These are phyloP conservation scores for Euleptes europaea DNA, from an alignment of 2,113 vertebrate species.

Conservation along the genomic window DNA sequence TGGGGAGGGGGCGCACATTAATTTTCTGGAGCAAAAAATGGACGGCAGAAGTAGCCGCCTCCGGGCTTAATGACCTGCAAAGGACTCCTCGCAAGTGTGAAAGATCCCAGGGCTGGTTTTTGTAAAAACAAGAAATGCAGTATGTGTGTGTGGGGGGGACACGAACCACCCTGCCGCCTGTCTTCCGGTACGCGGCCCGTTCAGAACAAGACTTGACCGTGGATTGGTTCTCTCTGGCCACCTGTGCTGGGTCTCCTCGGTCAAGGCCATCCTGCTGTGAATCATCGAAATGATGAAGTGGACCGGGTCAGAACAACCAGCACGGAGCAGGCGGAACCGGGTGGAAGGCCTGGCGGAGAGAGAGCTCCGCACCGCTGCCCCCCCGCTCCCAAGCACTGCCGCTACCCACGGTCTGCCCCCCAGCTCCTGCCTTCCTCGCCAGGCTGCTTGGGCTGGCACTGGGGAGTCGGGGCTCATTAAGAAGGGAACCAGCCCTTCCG, in stretches of 20 bases:
- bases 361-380: background rate
- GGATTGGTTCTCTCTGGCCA: slow-evolving; percentile 27
- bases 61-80: background rate
- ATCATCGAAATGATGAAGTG: slow-evolving; percentile 65
- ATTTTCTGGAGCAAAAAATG: background rate
- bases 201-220: background rate
- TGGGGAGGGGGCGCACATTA: background rate
- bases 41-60: background rate
- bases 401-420: background rate
- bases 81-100: too few relatives aligned
- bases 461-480: background rate
- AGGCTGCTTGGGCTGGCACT: too few relatives aligned
- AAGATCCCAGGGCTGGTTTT: too few relatives aligned
- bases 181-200: background rate
- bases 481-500: background rate
- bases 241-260: background rate
- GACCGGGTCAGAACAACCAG: slow-evolving; percentile 34
- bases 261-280: slow-evolving; percentile 61
- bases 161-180: background rate
- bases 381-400: background rate
- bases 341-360: background rate
- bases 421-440: too few relatives aligned
- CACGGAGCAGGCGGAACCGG: slow-evolving; percentile 42
- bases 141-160: too few relatives aligned
- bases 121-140: too few relatives aligned